phyloP scores from a whole-genome alignment of 2,888 invertebrate genomes.

The Malthinus seriepunctatus region DNA sequence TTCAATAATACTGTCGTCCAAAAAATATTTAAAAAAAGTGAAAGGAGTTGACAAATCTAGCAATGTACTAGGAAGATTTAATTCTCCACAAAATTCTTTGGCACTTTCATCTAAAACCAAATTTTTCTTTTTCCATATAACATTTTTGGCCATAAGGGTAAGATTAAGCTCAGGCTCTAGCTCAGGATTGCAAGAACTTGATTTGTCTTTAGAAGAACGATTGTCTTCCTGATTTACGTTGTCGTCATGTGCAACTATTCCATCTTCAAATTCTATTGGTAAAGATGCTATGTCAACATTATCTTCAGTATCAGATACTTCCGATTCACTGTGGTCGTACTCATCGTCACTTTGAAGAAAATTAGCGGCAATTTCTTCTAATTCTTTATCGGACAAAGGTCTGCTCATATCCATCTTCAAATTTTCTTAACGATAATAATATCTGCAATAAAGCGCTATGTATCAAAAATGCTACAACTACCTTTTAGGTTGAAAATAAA shows the following conservation, averaged over 20 bases:
- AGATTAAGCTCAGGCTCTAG: too few relatives aligned
- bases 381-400: background rate
- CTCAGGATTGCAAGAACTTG: too few relatives aligned
- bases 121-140: conserved; percentile 5
- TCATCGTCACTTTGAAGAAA: background rate
- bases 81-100: conserved; percentile 8
- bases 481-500: too few relatives aligned
- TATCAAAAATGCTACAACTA: too few relatives aligned
- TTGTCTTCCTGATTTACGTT: background rate
- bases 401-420: background rate
- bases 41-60: conserved; percentile 18
- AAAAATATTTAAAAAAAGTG: conserved; percentile 27
- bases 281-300: background rate
- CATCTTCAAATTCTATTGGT: background rate
- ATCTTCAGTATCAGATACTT: background rate
- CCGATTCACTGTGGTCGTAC: too few relatives aligned
- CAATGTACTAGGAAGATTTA: conserved; percentile 12
- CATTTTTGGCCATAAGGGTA: background rate
- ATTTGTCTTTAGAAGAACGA: too few relatives aligned
- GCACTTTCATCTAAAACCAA: conserved; percentile 8
- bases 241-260: background rate
- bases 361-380: background rate
- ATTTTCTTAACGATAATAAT: background rate
- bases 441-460: background rate
- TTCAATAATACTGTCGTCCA: conserved; percentile 12